These are phyloP conservation scores for Dendroctonus ponderosae DNA, from an alignment of 1,140 invertebrate genomes.

Conservation along the genomic window DNA sequence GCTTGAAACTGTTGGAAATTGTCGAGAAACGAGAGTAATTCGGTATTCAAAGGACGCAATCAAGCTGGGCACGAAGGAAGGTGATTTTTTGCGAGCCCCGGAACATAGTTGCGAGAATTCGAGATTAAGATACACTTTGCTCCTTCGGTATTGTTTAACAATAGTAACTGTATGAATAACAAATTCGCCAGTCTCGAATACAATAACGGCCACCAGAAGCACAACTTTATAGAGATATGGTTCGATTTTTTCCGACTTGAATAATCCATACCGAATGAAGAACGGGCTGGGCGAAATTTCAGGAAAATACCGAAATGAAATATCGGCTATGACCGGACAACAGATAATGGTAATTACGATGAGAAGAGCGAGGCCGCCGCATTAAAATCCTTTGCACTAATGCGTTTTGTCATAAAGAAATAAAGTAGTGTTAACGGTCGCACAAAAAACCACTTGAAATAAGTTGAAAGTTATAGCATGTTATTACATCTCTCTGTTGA, in stretches of 20 bases:
- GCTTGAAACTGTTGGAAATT: too few species aligned
- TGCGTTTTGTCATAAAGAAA: conserved; percentile 17
- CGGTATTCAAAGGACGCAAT: conserved; percentile 16
- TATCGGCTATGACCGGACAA: too few species aligned
- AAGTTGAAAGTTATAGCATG: conserved; percentile 17
- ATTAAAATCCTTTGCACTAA: conserved; percentile 8
- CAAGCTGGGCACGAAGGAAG: conserved; percentile 15
- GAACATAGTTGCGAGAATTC: conserved; percentile 38
- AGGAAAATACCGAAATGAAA: too few species aligned
- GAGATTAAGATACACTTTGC: conserved; percentile 46
- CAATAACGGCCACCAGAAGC: conserved; percentile 16
- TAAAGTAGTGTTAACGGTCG: conserved; percentile 5
- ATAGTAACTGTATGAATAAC: conserved; percentile 42
- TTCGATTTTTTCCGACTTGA: background rate
- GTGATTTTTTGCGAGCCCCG: conserved; percentile 34
- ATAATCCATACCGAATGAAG: background rate
- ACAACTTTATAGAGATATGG: conserved; percentile 21
- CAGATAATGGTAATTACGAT: too few species aligned
- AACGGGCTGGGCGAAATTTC: background rate
- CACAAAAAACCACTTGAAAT: conserved; percentile 13
- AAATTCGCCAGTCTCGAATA: conserved; percentile 34
- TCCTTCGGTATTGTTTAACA: conserved; percentile 42
- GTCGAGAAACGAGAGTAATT: background rate
- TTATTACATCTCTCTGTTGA: conserved; percentile 17
- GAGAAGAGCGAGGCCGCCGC: background rate